Base-by-base conservation (phyloP, 53 echinoderm and acorn worm species). In the Echinarachnius parma region DNA sequence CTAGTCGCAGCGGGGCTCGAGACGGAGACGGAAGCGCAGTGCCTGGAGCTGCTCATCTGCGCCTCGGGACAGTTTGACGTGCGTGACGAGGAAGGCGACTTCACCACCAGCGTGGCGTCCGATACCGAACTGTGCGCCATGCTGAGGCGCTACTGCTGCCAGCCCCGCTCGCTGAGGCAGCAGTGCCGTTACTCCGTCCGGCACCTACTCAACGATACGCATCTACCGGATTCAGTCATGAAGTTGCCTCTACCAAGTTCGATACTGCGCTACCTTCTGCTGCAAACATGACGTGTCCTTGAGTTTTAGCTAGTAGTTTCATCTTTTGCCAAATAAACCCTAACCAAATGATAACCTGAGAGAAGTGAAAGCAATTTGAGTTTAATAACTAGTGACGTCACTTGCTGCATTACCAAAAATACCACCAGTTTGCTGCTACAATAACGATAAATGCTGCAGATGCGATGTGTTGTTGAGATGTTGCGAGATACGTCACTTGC, bases 111-210 rank as follows among this genome's bases (percentile, higher is more conserved):
- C 31, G 74, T 91, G 48, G 53, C 26, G 14, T 58, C 69, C 20
- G 96, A 96, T 44, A 28, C 72, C 4, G 87, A 91, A 33, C 71
- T 96, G 49, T 78, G 75, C 76, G 66, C 69, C 31, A 34, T 91
- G 59, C 49, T 88, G n/a, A 59, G 61, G 5, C 84, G 60, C 21
- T 55, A 75, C 4, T 82, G 96, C 64, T 61, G 68, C 36, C 77
- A 75, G 18, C 76, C 87, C 0, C 76, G 96, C 19, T 44, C 79
- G 34, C 81, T 96, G 11, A 64, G 82, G 28, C 90, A 96, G 76
- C 91, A 85, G 16, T 96, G 95, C 45, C 96, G 96, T 22, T 96
- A 87, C 29, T 44, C 59, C 9, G 88, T 96, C 29, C 75, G 96
- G 14, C 78, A 78, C 24, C 64, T 66, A 1, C 46, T 92, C 46